Conservation (phyloP, 2,113 vertebrate species). For the Alligator sinensis region DNA sequence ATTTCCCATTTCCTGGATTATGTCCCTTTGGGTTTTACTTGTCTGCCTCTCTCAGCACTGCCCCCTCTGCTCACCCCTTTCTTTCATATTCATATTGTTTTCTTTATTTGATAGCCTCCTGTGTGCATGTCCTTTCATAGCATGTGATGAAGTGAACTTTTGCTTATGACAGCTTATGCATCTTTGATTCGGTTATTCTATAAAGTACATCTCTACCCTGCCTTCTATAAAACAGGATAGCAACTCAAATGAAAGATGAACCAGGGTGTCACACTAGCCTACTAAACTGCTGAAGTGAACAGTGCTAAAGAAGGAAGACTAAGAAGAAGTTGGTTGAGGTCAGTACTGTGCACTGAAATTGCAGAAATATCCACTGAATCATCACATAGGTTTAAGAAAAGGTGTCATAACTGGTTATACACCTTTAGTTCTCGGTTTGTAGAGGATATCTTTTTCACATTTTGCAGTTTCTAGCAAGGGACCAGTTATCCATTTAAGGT, state of each 20-base stretch:
- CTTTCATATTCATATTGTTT: too few relatives aligned
- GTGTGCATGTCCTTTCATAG: too few relatives aligned
- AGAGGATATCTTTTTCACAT: not conserved
- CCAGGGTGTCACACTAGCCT: fast-evolving
- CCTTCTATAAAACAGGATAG: too few relatives aligned
- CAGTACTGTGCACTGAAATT: fast-evolving
- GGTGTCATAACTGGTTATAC: not conserved
- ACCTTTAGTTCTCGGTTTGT: not conserved
- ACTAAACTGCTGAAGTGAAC: not conserved
- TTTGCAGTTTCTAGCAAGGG: not conserved
- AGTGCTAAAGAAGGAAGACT: not conserved
- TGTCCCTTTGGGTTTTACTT: too few relatives aligned
- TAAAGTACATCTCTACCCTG: too few relatives aligned
- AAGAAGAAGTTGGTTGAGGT: not conserved
- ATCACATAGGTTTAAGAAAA: not conserved
- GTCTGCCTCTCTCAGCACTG: too few relatives aligned
- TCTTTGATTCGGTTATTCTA: too few relatives aligned
- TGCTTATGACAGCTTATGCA: too few relatives aligned
- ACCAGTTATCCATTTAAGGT: not conserved
- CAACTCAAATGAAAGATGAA: not conserved
- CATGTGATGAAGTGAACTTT: too few relatives aligned
- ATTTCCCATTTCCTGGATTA: too few relatives aligned
- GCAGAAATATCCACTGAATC: not conserved
- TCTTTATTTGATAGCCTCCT: too few relatives aligned
- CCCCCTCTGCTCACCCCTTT: too few relatives aligned